These are phyloP conservation scores for Gorsachius goisagi DNA, from an alignment of 2,113 vertebrate species.

Conservation along the genomic window DNA sequence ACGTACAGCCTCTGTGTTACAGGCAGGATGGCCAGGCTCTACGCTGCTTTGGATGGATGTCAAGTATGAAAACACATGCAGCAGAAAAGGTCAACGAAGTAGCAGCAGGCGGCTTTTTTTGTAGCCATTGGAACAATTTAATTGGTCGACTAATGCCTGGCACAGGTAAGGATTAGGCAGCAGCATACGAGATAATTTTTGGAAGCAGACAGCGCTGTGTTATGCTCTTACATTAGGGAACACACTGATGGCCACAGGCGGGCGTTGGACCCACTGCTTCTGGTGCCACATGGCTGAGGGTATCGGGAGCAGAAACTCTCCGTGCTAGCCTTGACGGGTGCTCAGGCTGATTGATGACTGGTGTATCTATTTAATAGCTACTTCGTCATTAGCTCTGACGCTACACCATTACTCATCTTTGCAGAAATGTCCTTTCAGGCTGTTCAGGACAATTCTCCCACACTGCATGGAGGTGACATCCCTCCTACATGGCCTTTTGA, in stretches of 20 bases:
- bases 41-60: not conserved
- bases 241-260: fast-evolving
- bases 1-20: fast-evolving
- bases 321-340: not conserved
- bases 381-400: not conserved
- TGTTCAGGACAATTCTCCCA: not conserved
- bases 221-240: not conserved
- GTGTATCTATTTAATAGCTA: not conserved
- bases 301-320: not conserved
- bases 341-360: not conserved
- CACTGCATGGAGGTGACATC: not conserved
- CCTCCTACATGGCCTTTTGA: not conserved
- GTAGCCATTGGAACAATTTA: not conserved
- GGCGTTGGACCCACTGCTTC: not conserved
- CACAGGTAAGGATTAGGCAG: not conserved
- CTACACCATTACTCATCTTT: not conserved
- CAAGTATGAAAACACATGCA: not conserved
- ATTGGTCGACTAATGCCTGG: not conserved
- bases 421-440: not conserved
- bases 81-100: not conserved
- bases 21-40: not conserved
- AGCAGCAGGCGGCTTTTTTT: not conserved
- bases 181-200: not conserved
- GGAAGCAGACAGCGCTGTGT: not conserved
- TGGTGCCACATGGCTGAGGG: not conserved